Percentiles rank a stretch among this genome's conserved stretches.
Evolutionary conservation across 2,888 invertebrate genomes (phyloP).

Genomic region (Xanthorhoe spadicearia): DNA sequence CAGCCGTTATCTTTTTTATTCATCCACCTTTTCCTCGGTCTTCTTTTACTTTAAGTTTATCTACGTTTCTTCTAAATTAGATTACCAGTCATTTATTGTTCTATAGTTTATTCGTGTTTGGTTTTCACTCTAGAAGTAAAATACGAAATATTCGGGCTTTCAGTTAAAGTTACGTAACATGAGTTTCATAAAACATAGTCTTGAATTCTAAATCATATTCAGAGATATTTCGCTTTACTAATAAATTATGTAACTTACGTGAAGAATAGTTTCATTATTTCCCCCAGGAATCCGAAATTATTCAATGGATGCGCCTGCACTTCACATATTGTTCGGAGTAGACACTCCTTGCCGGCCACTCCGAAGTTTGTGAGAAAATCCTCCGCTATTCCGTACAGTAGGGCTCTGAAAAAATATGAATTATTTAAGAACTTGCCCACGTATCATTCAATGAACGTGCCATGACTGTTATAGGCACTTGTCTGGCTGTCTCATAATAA

Average conservation of each 20-base stretch:
- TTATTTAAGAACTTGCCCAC: not conserved
- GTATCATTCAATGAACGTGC: too few species aligned
- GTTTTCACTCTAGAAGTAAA: not conserved
- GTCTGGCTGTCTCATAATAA: too few species aligned
- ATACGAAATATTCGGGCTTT: not conserved
- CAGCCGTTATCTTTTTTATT: too few species aligned
- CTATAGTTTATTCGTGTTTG: not conserved
- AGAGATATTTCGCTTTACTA: too few species aligned
- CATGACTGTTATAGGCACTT: too few species aligned
- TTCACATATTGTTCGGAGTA: constrained; percentile 93
- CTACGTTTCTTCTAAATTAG: too few species aligned
- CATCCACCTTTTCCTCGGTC: too few species aligned
- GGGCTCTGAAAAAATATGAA: constrained; percentile 79
- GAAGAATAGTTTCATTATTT: constrained; percentile 92
- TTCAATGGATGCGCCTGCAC: constrained; percentile 91
- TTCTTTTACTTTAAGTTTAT: too few species aligned
- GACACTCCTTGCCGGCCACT: constrained; percentile 92
- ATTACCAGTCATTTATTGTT: too few species aligned
- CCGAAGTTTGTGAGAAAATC: constrained; percentile 92
- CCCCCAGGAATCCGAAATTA: constrained; percentile 92
- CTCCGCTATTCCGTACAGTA: constrained; percentile 91
- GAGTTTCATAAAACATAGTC: not conserved
- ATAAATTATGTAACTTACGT: constrained; percentile 85
- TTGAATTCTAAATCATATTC: too few species aligned
- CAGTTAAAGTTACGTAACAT: not conserved